Percentiles rank a stretch among this genome's conserved stretches.
phyloP scores from a whole-genome alignment of 2,797 vertebrate genomes.

The Enoplosus armatus region DNA sequence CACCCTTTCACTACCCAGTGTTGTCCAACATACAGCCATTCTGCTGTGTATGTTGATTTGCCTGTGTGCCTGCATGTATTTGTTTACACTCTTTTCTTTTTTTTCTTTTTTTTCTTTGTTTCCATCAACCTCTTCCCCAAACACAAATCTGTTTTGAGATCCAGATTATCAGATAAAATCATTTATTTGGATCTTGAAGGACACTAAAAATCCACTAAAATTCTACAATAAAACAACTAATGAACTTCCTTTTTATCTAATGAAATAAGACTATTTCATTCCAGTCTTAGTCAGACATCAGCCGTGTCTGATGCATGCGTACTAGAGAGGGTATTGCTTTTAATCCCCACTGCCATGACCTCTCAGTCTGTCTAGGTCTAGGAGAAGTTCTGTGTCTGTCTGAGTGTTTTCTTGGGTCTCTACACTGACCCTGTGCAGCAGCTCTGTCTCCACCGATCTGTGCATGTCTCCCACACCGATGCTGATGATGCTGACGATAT shows the following conservation, averaged over 20 bases:
- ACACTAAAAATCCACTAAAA: conserved; percentile 12
- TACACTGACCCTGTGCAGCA: conserved; percentile 26
- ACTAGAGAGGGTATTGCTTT: conserved; percentile 30
- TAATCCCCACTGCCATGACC: conserved; percentile 26
- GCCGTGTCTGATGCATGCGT: conserved; percentile 61
- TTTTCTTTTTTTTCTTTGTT: too few relatives aligned
- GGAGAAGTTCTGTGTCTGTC: conserved; percentile 44
- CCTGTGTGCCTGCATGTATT: conserved; percentile 68
- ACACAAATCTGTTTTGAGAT: conserved; percentile 39
- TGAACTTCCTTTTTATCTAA: conserved; percentile 2
- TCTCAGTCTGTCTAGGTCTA: conserved; percentile 37
- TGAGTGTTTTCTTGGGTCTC: conserved; percentile 32
- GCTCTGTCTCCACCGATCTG: conserved; percentile 15
- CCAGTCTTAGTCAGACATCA: conserved; percentile 3
- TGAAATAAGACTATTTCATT: conserved; percentile 17
- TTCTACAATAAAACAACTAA: conserved; percentile 32
- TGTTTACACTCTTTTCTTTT: conserved; percentile 43
- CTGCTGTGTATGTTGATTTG: conserved; percentile 55
- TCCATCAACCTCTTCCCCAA: conserved; percentile 8
- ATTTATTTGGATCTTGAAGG: conserved; percentile 33
- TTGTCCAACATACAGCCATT: conserved; percentile 48
- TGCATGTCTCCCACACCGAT: conserved; percentile 16
- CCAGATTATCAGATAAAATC: conserved; percentile 35
- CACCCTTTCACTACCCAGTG: conserved; percentile 32
- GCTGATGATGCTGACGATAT: conserved; percentile 26